phyloP scores from a whole-genome alignment of 2,888 invertebrate species.

The Ornithoptera alexandrae region DNA sequence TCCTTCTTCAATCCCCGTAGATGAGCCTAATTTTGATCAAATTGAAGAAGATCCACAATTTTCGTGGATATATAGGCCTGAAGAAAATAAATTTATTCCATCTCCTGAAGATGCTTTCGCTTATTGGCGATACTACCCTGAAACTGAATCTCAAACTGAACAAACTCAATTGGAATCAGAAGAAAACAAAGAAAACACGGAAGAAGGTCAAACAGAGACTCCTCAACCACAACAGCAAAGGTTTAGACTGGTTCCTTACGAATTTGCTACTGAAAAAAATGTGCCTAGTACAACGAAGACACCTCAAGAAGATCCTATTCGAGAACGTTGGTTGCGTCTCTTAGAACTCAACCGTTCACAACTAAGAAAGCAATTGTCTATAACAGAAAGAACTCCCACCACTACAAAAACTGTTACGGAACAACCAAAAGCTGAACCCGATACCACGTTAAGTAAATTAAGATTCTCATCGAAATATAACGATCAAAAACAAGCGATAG shows the following conservation, averaged over 20 bases:
- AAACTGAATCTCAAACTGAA: conserved; percentile 28
- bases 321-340: conserved; percentile 34
- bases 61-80: conserved; percentile 18
- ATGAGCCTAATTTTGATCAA: conserved; percentile 22
- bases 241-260: conserved; percentile 38
- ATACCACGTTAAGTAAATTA: conserved; percentile 36
- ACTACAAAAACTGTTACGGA: conserved; percentile 13
- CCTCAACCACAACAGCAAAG: conserved; percentile 32
- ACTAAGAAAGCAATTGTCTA: conserved; percentile 31
- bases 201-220: conserved; percentile 28
- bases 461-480: conserved; percentile 54
- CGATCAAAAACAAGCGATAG: conserved; percentile 46
- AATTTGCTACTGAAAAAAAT: conserved; percentile 31
- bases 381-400: conserved; percentile 11
- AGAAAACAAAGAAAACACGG: background rate
- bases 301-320: conserved; percentile 29
- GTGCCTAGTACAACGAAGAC: conserved; percentile 29
- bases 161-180: conserved; percentile 3
- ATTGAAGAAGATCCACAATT: conserved; percentile 15
- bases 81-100: conserved; percentile 24
- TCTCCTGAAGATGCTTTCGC: conserved; percentile 25
- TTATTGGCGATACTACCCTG: conserved; percentile 23
- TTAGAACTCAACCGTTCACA: conserved; percentile 35
- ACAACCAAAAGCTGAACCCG: conserved; percentile 25
- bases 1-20: conserved; percentile 17